A percentile compares a stretch with the other conserved stretches of the same genome.
phyloP scores from a whole-genome alignment of 1,140 invertebrate genomes.

The Apis dorsata region DNA sequence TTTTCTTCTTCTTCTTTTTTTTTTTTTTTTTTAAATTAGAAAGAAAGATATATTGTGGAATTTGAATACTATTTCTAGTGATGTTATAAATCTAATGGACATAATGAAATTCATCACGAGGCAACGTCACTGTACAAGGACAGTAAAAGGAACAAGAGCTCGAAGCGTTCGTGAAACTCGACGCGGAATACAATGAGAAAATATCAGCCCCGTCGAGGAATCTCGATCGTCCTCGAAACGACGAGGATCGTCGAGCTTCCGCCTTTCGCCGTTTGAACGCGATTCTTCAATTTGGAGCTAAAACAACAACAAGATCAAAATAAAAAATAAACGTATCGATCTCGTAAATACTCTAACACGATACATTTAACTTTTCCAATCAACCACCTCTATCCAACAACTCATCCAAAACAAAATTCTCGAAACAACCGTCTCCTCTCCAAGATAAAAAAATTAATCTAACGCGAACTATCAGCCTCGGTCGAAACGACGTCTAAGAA shows the following conservation, averaged over 20 bases:
- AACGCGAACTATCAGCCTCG: not conserved
- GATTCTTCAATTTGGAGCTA: slow-evolving; percentile 5
- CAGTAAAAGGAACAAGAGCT: slow-evolving; percentile 66
- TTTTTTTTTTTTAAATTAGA: not conserved
- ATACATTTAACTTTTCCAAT: not conserved
- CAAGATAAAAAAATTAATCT: slow-evolving; percentile 7
- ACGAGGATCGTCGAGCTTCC: slow-evolving; percentile 33
- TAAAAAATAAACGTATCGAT: no score
- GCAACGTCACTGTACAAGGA: slow-evolving; percentile 56
- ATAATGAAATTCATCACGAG: slow-evolving; percentile 52
- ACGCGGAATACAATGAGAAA: slow-evolving; percentile 32
- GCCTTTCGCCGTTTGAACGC: slow-evolving; percentile 48
- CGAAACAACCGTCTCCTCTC: not conserved
- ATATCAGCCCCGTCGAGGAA: slow-evolving; percentile 29
- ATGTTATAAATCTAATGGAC: not conserved
- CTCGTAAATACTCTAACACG: not conserved
- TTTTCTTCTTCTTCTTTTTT: no score
- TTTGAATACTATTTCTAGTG: no score
- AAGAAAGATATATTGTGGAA: no score
- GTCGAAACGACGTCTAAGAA: slow-evolving; percentile 6
- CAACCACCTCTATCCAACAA: not conserved
- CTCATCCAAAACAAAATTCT: not conserved
- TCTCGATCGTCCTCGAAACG: slow-evolving; percentile 55
- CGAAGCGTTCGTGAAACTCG: slow-evolving; percentile 21
- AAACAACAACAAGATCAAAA: not conserved